These are phyloP conservation scores for Pemphigus obesinymphae DNA, from an alignment of 1,140 invertebrate genomes.

Conservation along the genomic window DNA sequence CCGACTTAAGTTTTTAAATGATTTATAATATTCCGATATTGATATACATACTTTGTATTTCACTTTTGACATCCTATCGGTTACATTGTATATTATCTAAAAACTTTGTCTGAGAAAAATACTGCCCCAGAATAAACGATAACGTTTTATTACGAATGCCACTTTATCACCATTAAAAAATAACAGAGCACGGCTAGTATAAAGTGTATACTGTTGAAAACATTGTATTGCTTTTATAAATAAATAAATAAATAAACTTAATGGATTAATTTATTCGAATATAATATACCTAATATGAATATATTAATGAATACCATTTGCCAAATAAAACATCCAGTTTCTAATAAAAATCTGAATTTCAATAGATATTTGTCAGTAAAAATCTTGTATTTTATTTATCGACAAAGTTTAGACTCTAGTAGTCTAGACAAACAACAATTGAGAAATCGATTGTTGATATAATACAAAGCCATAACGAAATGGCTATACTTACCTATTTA, in stretches of 20 bases:
- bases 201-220: neutral
- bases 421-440: too few relatives aligned
- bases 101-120: neutral
- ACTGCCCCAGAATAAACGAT: neutral
- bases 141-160: neutral
- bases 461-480: too few relatives aligned
- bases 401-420: too few relatives aligned
- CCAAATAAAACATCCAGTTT: too few relatives aligned
- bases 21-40: neutral
- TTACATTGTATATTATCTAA: neutral
- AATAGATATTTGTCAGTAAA: too few relatives aligned
- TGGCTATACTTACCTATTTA: too few relatives aligned
- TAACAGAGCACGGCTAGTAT: neutral
- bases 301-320: too few relatives aligned
- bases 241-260: neutral
- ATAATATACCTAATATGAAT: too few relatives aligned
- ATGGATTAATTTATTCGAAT: neutral
- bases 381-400: too few relatives aligned
- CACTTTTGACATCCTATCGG: constrained; percentile 7
- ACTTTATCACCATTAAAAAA: neutral
- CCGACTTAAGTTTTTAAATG: neutral
- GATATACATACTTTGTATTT: neutral
- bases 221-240: constrained; percentile 9
- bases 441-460: too few relatives aligned
- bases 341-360: too few relatives aligned